Evolutionary conservation across 2,888 invertebrate genomes (phyloP).

Genomic region (Empis livida): DNA sequence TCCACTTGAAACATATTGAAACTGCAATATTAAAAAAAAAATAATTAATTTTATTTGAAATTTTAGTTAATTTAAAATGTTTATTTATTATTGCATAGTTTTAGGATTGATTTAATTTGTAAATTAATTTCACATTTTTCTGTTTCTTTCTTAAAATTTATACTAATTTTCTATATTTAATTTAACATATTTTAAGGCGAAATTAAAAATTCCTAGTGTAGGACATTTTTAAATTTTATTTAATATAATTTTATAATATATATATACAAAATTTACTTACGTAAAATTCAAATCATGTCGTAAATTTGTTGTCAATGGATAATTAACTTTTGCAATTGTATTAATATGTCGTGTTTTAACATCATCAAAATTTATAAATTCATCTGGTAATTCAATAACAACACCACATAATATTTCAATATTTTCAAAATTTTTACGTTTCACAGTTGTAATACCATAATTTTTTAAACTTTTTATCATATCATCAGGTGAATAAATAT

Average conservation of each 20-base stretch:
- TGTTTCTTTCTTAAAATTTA: too few species aligned
- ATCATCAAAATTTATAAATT: slow-evolving; percentile 32
- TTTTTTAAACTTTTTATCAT: slow-evolving; percentile 16
- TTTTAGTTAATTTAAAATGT: too few species aligned
- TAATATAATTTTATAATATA: too few species aligned
- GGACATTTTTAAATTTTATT: too few species aligned
- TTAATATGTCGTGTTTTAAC: slow-evolving; percentile 32
- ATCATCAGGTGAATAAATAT: slow-evolving; percentile 11
- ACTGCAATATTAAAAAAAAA: slow-evolving; percentile 11
- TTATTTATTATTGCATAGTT: not conserved
- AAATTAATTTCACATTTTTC: too few species aligned
- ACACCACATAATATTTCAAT: slow-evolving; percentile 27
- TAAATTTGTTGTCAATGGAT: slow-evolving; percentile 29
- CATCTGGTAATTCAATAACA: slow-evolving; percentile 32
- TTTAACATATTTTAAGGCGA: too few species aligned
- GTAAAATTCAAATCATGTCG: slow-evolving; percentile 34
- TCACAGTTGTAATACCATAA: slow-evolving; percentile 25
- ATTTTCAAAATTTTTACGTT: slow-evolving; percentile 28
- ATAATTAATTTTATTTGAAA: too few species aligned
- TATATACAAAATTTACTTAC: slow-evolving; percentile 15
- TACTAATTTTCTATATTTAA: too few species aligned
- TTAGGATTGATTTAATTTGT: too few species aligned
- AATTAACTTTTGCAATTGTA: slow-evolving; percentile 35
- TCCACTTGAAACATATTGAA: slow-evolving; percentile 32
- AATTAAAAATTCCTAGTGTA: too few species aligned